A percentile compares a stretch with the other conserved stretches of the same genome.
Conservation (phyloP, 1,140 invertebrate species). For the Penaeus japonicus region DNA sequence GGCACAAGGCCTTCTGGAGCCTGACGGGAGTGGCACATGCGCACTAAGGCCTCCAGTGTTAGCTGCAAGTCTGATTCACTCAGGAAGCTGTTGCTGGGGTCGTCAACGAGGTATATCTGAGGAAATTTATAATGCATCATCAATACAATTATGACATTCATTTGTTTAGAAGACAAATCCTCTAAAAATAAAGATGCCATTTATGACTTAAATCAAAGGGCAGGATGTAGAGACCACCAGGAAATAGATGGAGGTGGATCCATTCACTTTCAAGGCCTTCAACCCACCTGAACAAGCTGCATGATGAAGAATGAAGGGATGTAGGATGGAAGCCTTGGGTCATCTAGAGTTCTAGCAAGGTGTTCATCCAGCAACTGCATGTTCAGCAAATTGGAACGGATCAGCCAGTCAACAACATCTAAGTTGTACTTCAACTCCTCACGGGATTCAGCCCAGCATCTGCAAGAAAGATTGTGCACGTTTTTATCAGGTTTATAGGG, state of each 20-base stretch:
- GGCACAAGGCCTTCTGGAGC: constrained; percentile 59
- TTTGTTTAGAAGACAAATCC: background rate
- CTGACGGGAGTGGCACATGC: constrained; percentile 51
- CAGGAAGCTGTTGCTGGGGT: constrained; percentile 73
- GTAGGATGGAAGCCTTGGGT: constrained; percentile 61
- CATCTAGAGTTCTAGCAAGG: constrained; percentile 86
- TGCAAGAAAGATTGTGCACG: constrained; percentile 1
- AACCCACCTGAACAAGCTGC: constrained; percentile 78
- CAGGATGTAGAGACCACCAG: too few relatives aligned
- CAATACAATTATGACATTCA: background rate
- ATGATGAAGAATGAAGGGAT: constrained; percentile 83
- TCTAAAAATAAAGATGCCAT: too few relatives aligned
- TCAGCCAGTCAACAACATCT: constrained; percentile 88
- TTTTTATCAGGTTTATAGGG: background rate
- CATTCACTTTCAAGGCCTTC: background rate
- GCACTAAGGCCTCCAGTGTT: constrained; percentile 69
- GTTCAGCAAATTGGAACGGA: constrained; percentile 75
- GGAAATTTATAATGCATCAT: background rate
- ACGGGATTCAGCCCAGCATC: constrained; percentile 72
- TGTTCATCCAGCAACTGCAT: constrained; percentile 83
- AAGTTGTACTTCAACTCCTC: constrained; percentile 90
- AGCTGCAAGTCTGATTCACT: constrained; percentile 84
- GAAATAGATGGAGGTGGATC: background rate
- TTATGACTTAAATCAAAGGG: background rate
- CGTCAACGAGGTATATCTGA: constrained; percentile 82